phyloP scores from a whole-genome alignment of 2,797 vertebrate genomes.

The Podarcis siculus region DNA sequence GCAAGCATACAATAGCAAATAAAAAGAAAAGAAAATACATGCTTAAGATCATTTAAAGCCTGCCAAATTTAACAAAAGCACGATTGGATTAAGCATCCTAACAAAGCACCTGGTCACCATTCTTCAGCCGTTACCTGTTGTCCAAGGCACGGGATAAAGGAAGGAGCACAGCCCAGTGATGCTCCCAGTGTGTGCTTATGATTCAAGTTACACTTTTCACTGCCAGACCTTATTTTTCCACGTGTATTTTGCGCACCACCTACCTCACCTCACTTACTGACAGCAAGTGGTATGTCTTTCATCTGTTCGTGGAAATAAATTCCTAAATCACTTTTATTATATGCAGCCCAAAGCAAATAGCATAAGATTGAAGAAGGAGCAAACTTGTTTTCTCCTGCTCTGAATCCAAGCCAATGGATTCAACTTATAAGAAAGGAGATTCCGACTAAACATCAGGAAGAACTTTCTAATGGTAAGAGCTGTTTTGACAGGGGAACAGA shows the following conservation, averaged over 20 bases:
- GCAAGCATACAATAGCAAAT: neutral
- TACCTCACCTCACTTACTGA: neutral
- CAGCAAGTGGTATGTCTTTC: neutral
- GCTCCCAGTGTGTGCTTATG: conserved; percentile 4
- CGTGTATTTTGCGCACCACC: neutral
- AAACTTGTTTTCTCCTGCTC: no score
- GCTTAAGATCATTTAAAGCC: neutral
- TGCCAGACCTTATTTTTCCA: conserved; percentile 38
- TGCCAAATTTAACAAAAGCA: neutral
- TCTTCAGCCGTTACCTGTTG: neutral
- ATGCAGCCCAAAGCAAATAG: neutral
- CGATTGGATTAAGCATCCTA: neutral
- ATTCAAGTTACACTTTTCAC: conserved; percentile 28
- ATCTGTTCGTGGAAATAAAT: neutral
- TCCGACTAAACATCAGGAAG: no score
- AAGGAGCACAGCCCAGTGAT: neutral
- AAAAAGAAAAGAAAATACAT: neutral
- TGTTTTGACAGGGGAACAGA: no score
- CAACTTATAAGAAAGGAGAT: no score
- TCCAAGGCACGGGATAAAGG: neutral
- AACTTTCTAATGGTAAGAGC: no score
- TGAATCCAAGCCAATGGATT: no score
- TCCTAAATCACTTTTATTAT: neutral
- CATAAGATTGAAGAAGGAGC: neutral
- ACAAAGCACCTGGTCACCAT: neutral